phyloP scores from a whole-genome alignment of 1,140 invertebrate genomes.

The Diachasma alloeum region DNA sequence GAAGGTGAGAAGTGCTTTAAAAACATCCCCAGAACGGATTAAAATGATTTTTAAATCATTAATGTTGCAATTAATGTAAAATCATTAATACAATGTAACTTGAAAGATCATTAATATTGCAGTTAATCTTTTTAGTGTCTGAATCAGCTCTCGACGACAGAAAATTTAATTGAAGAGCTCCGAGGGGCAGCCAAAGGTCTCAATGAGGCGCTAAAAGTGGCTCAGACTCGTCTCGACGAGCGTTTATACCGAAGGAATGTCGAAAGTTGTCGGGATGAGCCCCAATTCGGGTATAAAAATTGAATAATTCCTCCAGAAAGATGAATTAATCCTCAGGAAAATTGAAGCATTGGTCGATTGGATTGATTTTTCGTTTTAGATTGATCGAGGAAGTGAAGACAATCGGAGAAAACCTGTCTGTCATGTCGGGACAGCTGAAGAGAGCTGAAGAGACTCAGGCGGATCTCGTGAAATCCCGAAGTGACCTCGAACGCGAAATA shows the following conservation, averaged over 20 bases:
- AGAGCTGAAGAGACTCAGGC: slow-evolving; percentile 69
- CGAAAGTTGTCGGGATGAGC: slow-evolving; percentile 76
- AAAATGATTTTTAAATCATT: too few relatives aligned
- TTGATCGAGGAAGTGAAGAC: slow-evolving; percentile 79
- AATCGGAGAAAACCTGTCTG: slow-evolving; percentile 72
- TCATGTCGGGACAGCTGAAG: slow-evolving; percentile 69
- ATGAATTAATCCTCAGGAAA: background rate
- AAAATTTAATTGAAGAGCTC: slow-evolving; percentile 72
- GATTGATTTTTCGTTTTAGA: slow-evolving; percentile 44
- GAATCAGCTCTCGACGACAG: slow-evolving; percentile 74
- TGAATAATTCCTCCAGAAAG: background rate
- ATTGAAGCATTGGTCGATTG: background rate
- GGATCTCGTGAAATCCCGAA: slow-evolving; percentile 69
- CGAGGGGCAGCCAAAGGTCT: slow-evolving; percentile 70
- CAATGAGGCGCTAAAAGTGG: slow-evolving; percentile 78
- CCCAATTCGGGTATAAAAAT: slow-evolving; percentile 69
- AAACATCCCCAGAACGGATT: background rate
- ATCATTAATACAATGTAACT: too few relatives aligned
- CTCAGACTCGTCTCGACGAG: slow-evolving; percentile 79
- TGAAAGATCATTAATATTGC: too few relatives aligned
- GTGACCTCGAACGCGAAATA: slow-evolving; percentile 74
- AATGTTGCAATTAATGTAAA: slow-evolving; percentile 26
- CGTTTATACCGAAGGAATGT: slow-evolving; percentile 71
- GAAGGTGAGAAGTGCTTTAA: slow-evolving; percentile 57
- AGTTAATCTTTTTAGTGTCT: slow-evolving; percentile 64